A percentile compares a stretch with the other conserved stretches of the same genome.
These are phyloP conservation scores for Pampusana beccarii DNA, from an alignment of 2,113 vertebrate genomes.

Conservation along the genomic window DNA sequence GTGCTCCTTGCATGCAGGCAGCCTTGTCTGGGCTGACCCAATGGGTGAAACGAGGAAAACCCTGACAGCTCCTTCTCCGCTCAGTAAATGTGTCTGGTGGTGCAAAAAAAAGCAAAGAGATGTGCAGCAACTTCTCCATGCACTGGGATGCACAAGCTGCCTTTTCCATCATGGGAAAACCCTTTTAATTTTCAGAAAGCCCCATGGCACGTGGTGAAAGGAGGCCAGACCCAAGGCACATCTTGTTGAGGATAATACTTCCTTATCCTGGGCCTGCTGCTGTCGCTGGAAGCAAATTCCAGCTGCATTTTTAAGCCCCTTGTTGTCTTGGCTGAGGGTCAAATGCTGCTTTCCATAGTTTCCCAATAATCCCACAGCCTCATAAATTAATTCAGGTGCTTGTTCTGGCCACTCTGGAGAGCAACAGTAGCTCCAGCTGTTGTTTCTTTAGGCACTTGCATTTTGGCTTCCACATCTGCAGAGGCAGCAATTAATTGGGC, in stretches of 20 bases:
- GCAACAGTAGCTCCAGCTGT: not conserved
- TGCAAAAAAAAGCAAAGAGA: not conserved
- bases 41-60: rapidly evolving
- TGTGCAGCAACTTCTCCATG: not conserved
- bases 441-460: not conserved
- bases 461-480: not conserved
- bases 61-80: not conserved
- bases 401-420: not conserved
- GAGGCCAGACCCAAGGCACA: not conserved
- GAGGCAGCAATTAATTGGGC: not conserved
- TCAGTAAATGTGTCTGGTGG: not conserved
- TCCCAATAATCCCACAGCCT: not conserved
- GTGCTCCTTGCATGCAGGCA: not conserved
- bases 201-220: not conserved
- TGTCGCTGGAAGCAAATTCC: not conserved
- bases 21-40: not conserved
- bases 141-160: not conserved
- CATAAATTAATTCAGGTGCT: not conserved
- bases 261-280: not conserved
- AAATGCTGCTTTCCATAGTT: not conserved
- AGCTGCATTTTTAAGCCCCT: not conserved
- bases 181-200: not conserved
- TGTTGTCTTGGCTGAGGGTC: constrained; percentile 26
- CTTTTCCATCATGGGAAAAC: not conserved
- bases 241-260: not conserved